phyloP scores from a whole-genome alignment of 2,797 vertebrate genomes.

The Sorex maritimensis region DNA sequence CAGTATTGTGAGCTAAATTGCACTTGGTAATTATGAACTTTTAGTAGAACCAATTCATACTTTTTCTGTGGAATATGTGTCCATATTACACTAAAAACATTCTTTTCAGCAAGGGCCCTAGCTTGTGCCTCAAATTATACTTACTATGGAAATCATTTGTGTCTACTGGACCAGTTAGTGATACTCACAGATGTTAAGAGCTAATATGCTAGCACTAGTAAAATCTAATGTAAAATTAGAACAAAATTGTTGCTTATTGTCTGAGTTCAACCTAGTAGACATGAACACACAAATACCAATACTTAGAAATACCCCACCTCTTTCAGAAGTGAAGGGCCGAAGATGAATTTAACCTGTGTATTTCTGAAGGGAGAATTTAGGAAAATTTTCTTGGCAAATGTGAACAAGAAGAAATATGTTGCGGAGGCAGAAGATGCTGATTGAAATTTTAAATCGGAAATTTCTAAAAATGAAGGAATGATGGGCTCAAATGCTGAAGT shows the following conservation, averaged over 20 bases:
- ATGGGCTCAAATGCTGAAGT: conserved; percentile 35
- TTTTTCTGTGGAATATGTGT: neutral
- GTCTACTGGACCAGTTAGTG: neutral
- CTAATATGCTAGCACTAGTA: neutral
- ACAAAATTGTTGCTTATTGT: neutral
- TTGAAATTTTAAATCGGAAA: conserved; percentile 81
- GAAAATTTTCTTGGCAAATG: conserved; percentile 72
- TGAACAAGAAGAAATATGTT: conserved; percentile 73
- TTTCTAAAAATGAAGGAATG: conserved; percentile 73
- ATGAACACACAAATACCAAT: neutral
- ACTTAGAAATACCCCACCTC: neutral
- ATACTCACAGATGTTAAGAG: conserved; percentile 11
- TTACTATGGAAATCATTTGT: neutral
- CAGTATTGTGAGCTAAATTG: neutral
- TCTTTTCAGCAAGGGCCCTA: conserved; percentile 37
- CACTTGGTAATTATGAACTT: conserved; percentile 12
- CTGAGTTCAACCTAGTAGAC: neutral
- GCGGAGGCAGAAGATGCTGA: conserved; percentile 68
- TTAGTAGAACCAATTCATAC: neutral
- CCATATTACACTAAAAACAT: neutral
- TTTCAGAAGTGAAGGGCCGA: conserved; percentile 49
- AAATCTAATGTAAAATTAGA: neutral
- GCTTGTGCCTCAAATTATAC: conserved; percentile 32
- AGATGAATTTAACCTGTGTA: conserved; percentile 52
- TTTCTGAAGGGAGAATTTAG: conserved; percentile 59